A percentile compares a stretch with the other conserved stretches of the same genome.
Evolutionary conservation across 2,888 invertebrate genomes (phyloP).

Genomic region (Xylocampa areola): DNA sequence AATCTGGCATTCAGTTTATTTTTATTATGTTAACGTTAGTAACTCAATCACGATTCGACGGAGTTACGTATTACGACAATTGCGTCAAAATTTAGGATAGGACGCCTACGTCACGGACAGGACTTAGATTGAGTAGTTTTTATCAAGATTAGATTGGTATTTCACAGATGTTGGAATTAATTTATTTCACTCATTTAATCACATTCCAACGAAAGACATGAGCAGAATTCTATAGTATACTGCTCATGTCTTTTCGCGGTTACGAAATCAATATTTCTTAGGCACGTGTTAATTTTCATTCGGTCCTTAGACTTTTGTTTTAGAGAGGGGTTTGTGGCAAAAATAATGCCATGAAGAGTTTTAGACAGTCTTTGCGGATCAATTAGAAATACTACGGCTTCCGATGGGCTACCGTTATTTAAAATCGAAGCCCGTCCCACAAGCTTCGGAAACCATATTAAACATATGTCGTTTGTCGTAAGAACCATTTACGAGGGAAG

Average conservation of each 20-base stretch:
- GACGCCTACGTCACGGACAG: constrained; percentile 1
- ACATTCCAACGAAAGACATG: constrained; percentile 1
- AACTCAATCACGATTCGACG: background rate
- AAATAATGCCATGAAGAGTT: too few species aligned
- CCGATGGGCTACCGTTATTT: too few species aligned
- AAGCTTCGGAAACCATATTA: too few species aligned
- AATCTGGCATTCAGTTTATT: background rate
- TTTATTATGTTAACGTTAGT: constrained; percentile 1
- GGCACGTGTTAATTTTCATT: too few species aligned
- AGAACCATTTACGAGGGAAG: too few species aligned
- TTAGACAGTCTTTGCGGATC: too few species aligned
- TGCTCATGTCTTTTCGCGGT: background rate
- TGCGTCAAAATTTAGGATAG: constrained; percentile 4
- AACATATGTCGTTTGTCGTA: too few species aligned
- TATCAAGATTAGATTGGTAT: background rate
- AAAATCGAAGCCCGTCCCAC: too few species aligned
- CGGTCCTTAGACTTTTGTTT: too few species aligned
- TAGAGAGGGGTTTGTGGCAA: too few species aligned
- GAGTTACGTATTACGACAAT: constrained; percentile 7
- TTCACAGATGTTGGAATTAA: constrained; percentile 1
- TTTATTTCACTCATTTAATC: too few species aligned
- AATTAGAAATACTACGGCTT: too few species aligned
- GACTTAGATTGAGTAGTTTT: background rate
- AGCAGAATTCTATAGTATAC: background rate
- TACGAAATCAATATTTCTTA: background rate